A percentile compares a stretch with the other conserved stretches of the same genome.
phyloP scores from a whole-genome alignment of 2,888 invertebrate species.

The Laothoe populi region DNA sequence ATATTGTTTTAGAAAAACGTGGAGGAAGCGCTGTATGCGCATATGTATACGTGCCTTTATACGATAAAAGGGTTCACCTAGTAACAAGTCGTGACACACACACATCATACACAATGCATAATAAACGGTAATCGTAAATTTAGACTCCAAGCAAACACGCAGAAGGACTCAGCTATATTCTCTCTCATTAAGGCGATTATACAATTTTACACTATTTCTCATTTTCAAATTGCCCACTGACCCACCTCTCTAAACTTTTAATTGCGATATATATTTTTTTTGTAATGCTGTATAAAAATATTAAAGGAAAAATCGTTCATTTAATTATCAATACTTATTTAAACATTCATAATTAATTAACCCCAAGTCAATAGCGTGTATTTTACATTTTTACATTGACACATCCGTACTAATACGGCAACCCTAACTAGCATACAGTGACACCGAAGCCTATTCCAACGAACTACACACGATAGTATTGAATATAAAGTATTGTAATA shows the following conservation, averaged over 20 bases:
- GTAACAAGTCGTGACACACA: conserved; percentile 54
- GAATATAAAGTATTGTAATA: conserved; percentile 71
- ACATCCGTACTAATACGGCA: conserved; percentile 75
- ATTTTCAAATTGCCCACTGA: conserved; percentile 80
- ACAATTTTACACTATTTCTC: conserved; percentile 74
- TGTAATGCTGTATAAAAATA: conserved; percentile 85
- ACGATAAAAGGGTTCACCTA: conserved; percentile 46
- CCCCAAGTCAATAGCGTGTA: conserved; percentile 78
- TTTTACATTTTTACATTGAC: conserved; percentile 84
- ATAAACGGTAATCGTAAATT: conserved; percentile 44
- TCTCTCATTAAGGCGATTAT: conserved; percentile 84
- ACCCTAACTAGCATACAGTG: conserved; percentile 78
- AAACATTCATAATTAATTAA: conserved; percentile 73
- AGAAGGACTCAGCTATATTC: conserved; percentile 80
- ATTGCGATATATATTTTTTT: conserved; percentile 79
- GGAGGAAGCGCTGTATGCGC: conserved; percentile 6
- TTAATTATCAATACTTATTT: conserved; percentile 71
- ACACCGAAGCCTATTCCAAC: conserved; percentile 80
- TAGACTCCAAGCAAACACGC: conserved; percentile 72
- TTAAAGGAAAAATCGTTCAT: conserved; percentile 82
- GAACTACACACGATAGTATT: conserved; percentile 79
- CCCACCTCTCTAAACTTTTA: conserved; percentile 83
- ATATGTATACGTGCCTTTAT: conserved; percentile 30
- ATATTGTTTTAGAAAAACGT: neutral
- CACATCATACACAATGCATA: conserved; percentile 56